These are phyloP conservation scores for Nesoenas mayeri DNA, from an alignment of 2,113 vertebrate species.

Conservation along the genomic window DNA sequence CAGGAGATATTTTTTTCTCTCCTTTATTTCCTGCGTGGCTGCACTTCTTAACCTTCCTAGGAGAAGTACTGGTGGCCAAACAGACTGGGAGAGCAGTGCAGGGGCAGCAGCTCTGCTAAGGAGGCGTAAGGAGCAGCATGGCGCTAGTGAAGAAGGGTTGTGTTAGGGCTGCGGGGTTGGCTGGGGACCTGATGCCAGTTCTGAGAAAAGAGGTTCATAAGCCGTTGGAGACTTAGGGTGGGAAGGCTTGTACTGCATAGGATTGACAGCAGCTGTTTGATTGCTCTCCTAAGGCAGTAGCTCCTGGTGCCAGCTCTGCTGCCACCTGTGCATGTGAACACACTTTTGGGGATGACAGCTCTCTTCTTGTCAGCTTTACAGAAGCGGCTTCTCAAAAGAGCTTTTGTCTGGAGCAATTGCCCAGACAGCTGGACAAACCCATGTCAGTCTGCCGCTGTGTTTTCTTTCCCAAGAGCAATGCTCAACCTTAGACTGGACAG, in stretches of 20 bases:
- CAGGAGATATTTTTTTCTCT: background rate
- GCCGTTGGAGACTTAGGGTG: background rate
- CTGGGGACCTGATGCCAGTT: background rate
- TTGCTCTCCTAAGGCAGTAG: background rate
- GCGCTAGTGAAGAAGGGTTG: fast-evolving
- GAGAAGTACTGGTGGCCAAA: background rate
- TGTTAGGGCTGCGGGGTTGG: background rate
- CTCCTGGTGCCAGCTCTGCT: background rate
- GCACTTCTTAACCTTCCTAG: background rate
- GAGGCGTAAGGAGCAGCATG: background rate
- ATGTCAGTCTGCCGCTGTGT: background rate
- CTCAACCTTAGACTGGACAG: background rate
- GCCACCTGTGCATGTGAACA: background rate
- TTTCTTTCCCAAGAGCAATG: constrained; percentile 3
- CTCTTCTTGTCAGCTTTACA: background rate
- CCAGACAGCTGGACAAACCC: background rate
- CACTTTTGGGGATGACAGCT: background rate
- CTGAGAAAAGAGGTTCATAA: background rate
- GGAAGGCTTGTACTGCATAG: background rate
- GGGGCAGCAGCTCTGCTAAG: background rate
- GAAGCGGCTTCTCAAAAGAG: background rate
- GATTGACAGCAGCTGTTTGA: background rate
- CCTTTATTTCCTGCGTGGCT: background rate
- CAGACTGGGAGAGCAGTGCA: background rate
- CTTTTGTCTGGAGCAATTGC: background rate